Base-by-base conservation (phyloP, 1,140 invertebrate genomes). In the Pachypeltis micranthus region DNA sequence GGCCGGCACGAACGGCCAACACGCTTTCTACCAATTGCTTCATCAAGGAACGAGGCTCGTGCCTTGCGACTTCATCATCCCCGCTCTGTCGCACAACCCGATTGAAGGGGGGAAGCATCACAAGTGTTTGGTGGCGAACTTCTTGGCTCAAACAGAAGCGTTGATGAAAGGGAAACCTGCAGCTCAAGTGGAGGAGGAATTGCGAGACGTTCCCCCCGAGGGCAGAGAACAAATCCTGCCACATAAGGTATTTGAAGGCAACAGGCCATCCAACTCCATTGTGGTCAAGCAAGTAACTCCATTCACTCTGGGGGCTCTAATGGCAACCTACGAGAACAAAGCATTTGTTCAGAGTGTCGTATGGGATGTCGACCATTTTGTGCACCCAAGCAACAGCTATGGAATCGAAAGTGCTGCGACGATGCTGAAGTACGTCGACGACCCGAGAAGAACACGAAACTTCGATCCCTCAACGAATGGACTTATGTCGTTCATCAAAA, bases 321-420 rank as follows among this genome's bases (percentile, higher is more conserved):
- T 99, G 93, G 91, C 90, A 23, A 83, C 93, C 73, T 99, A 99
- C 74, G 96, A 99, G 75, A 93, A 97, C 73, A 99, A 99, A 77
- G 99, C 99, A 69, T 99, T 99, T 78, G 85, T 88, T 1, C 96
- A 99, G 78, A 96, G 96, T 62, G 83, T 96, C n/a, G 93, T 99
- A 69, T 99, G 97, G 97, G 90, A 97, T 74, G 97, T 99, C 70
- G 99, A 99, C 76, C 98, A 96, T 0, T 99, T 89, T 76, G 97
- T 99, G 79, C 97, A 99, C 68, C 70, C 75, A 63, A 89, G 88
- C 55, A 96, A 99, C 63, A 96, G 99, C 76, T 80, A 99, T 54
- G 97, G 96, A 24, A 99, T 99, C 76, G 91, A 98, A 73, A 77
- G 99, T 67, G 97, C 97, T 12, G 98, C 98, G 77, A 87, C 87